Evolutionary conservation across 2,888 invertebrate species (phyloP), one percentile per base, ranked within the genome.

Genomic region (Latrodectus hesperus): DNA sequence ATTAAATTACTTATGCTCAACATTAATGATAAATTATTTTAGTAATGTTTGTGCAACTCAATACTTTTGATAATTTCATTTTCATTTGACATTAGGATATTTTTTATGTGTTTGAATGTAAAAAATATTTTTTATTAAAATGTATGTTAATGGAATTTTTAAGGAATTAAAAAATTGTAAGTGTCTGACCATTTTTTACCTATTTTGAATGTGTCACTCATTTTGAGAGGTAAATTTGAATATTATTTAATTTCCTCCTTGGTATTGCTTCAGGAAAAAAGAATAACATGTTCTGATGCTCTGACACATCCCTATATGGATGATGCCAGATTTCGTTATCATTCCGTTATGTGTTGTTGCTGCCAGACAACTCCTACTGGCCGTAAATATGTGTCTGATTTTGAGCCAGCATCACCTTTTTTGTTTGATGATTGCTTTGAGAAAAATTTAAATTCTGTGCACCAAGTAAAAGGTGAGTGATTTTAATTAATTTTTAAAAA

Each of bases 321-420:
- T 92, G 99, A 99, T 93, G 99, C 99, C 53, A 95, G 99, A 90
- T 95, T 99, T 91, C 95, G 99, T 91, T 99, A 99, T 94, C 99
- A 99, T 94, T 99, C 99, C 90, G 99, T 99, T 93, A 99, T 99
- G 99, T 99, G 99, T 94, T 96, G 96, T 92, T 99, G 99, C 92
- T 99, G 99, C 93, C 91, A 91, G 75, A 97, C 96, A 93, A 96
- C 96, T 84, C 94, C 95, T 86, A 95, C 95, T 77, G 93, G 93
- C 16, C 94, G 98, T 86, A 97, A 98, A 93, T 98, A 97, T 94
- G 95, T 96, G 88, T 94, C 95, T 65, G 98, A 98, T 93, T 96
- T 98, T 91, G 99, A 99, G 93, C 98, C 98, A 60, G 95, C 95
- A 90, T 97, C 99, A 90, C 95, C 96, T 88, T 95, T 96, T 92